Evolutionary conservation across 2,113 vertebrate species (phyloP).

Genomic region (Rhinopomastus cyanomelas): DNA sequence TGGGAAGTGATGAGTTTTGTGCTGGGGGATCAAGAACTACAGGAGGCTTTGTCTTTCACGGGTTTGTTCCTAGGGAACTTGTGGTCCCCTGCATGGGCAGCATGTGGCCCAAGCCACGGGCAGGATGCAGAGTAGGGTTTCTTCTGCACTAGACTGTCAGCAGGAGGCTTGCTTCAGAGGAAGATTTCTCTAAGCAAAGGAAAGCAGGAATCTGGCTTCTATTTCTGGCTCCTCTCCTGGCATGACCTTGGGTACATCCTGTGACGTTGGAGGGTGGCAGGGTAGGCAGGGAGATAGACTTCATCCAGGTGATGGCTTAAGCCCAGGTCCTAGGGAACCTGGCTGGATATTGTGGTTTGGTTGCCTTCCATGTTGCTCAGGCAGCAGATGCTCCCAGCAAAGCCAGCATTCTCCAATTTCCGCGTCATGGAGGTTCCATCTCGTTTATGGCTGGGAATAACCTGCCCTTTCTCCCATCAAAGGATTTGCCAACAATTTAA

Average conservation of each 20-base stretch:
- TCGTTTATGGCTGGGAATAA: neutral
- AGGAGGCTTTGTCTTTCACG: neutral
- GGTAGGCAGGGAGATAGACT: neutral
- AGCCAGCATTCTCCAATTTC: neutral
- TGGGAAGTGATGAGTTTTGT: fast-evolving
- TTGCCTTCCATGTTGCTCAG: neutral
- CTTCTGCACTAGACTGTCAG: neutral
- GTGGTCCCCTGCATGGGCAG: fast-evolving
- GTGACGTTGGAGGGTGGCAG: fast-evolving
- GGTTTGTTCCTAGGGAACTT: neutral
- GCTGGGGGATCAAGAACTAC: neutral
- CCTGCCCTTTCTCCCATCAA: neutral
- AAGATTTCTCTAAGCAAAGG: conserved; percentile 26
- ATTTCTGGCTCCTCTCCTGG: conserved; percentile 50
- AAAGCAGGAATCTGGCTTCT: conserved; percentile 12
- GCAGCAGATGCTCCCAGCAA: no score
- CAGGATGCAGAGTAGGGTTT: neutral
- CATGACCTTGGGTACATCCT: conserved; percentile 24
- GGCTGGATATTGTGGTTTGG: neutral
- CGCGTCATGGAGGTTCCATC: neutral
- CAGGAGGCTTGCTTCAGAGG: conserved; percentile 5
- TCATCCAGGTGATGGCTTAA: no score
- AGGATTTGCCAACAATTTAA: neutral
- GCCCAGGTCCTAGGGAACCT: neutral
- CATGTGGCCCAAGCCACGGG: fast-evolving